Base-by-base conservation (phyloP, 2,797 vertebrate genomes). In the Philypnodon macrostomus region DNA sequence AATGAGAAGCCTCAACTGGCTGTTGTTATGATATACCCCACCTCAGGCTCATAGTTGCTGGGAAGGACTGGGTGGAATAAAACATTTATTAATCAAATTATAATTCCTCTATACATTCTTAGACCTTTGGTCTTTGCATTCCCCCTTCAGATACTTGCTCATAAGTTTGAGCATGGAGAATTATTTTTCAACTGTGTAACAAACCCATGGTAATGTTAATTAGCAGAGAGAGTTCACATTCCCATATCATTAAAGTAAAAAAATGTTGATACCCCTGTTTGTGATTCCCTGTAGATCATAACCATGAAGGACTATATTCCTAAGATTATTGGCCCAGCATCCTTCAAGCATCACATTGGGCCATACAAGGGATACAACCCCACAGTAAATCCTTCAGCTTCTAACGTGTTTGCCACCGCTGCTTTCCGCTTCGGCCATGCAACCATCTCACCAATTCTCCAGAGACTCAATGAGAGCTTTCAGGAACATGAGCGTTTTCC, bases 401-500 rank as follows among this genome's bases (percentile, higher is more conserved):
- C 97, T 54, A 99, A 98, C 0, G 68, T 98, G 51, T 98, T 99
- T 67, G 80, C 94, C 57, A 98, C 95, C 0, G 96, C 97, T 0
- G 96, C 95, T 2, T 98, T 98, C 85, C 93, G 97, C 54, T 99
- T 98, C 1, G 97, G 93, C 53, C 97, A 99, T 0, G 89, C 88
- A 35, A 91, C 92, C 1, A 85, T 99, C 36, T 77, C 92, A 1
- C 85, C 93, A 0, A 31, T 83, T 41, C 63, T 95, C 53, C 65
- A 62, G 33, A 81, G 95, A 53, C 66, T 98, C 19, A 91, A 97
- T 11, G 58, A 83, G 5, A 84, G 80, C 50, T 97, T 93, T 78
- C 87, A 86, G 84, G 87, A 93, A 12, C 88, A 92, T 11, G 74
- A 88, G 1, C 40, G n/a, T 9, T 87, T 91, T 47, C 85, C 91